A percentile compares a stretch with the other conserved stretches of the same genome.
Conservation (phyloP, 2,113 vertebrate species). For the Megaceryle torquata region DNA sequence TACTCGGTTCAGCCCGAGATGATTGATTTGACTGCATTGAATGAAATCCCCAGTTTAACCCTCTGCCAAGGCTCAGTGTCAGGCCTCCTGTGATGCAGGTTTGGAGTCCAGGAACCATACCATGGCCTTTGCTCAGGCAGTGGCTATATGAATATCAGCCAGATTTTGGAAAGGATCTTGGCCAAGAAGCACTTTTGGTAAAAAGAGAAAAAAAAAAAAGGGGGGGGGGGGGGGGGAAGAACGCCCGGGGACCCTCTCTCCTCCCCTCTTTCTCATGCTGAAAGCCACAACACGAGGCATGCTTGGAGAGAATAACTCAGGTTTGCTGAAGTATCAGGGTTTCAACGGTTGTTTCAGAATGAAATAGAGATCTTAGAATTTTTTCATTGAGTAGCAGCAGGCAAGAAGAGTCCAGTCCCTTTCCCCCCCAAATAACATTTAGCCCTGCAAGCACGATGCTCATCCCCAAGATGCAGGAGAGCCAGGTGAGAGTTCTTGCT, state of each 20-base stretch:
- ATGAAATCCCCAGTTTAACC: not conserved
- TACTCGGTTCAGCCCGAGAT: not conserved
- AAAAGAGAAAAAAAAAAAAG: not conserved
- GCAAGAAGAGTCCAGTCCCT: not conserved
- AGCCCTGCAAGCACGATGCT: accelerated
- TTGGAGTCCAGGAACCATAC: not conserved
- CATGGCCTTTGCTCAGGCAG: not conserved
- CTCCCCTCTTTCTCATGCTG: not conserved
- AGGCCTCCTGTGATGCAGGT: not conserved
- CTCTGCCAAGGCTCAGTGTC: not conserved
- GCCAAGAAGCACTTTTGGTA: not conserved
- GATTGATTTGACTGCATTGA: not conserved
- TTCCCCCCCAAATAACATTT: not conserved
- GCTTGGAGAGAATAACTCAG: not conserved
- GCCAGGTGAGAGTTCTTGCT: not conserved
- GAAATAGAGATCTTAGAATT: not conserved
- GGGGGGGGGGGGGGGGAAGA: not conserved
- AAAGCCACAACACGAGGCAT: not conserved
- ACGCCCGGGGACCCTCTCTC: not conserved
- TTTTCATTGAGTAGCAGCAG: not conserved
- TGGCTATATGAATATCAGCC: not conserved
- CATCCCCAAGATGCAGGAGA: accelerated
- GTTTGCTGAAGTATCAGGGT: not conserved
- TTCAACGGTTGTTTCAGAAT: not conserved
- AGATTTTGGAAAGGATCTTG: not conserved